Percentiles rank a stretch among this genome's conserved stretches.
Conservation (phyloP, 2,797 vertebrate genomes). For the Chelonia mydas region DNA sequence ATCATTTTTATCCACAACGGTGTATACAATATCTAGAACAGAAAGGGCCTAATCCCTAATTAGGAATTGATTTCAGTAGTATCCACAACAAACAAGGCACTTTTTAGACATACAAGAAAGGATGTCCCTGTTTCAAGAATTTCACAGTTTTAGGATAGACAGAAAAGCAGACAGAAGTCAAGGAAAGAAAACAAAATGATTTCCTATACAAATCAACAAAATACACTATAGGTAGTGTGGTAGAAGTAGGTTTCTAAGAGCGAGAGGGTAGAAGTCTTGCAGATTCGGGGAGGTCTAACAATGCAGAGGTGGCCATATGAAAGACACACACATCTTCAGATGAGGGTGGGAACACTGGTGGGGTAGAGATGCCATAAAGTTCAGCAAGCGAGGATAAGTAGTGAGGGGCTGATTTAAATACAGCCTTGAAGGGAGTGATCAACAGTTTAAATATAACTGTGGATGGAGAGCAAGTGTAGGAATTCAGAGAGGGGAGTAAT, state of each 20-base stretch:
- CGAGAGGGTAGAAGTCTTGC: too few relatives aligned
- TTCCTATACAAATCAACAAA: too few relatives aligned
- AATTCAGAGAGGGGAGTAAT: accelerated
- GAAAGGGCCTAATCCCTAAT: neutral
- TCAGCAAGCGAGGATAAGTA: neutral
- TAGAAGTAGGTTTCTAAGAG: too few relatives aligned
- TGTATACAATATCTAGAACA: neutral
- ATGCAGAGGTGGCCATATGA: neutral
- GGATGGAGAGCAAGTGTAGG: neutral
- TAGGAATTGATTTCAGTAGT: neutral
- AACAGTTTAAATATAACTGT: neutral
- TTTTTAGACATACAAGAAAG: neutral
- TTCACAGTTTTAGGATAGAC: too few relatives aligned
- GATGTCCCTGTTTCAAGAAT: neutral
- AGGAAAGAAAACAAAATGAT: too few relatives aligned
- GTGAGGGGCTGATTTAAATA: neutral
- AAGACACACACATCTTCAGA: neutral
- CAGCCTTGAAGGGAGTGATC: neutral
- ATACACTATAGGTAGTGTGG: too few relatives aligned
- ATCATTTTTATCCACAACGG: neutral
- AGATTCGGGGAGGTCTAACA: too few relatives aligned
- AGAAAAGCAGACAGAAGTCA: too few relatives aligned
- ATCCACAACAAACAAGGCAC: neutral
- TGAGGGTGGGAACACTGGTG: neutral
- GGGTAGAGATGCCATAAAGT: neutral